Conservation (phyloP, 2,888 invertebrate species). For the Cephalotes varians region DNA sequence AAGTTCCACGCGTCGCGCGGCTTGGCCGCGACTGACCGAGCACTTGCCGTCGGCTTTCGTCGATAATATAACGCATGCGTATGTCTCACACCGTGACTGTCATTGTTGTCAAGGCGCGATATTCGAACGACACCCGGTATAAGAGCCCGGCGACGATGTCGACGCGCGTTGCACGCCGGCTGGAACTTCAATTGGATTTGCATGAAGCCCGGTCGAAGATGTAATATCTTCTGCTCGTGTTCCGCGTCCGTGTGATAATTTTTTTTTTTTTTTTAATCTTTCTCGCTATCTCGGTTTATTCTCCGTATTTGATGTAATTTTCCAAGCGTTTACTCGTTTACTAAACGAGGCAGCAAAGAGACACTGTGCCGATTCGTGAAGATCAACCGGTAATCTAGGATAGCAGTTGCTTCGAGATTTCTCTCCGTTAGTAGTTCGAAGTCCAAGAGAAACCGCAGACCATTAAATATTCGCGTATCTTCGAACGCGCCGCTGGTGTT, state of each 20-base stretch:
- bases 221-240: not conserved
- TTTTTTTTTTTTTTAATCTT: not conserved
- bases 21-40: slow-evolving; percentile 50
- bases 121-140: slow-evolving; percentile 52
- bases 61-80: slow-evolving; percentile 79
- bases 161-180: not conserved
- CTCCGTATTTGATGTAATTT: not conserved
- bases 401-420: slow-evolving; percentile 2
- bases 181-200: not conserved
- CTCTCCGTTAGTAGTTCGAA: not conserved
- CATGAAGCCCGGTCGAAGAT: not conserved
- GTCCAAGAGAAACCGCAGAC: not conserved
- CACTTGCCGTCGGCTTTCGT: slow-evolving; percentile 53
- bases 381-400: not conserved
- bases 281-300: not conserved
- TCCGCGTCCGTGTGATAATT: not conserved
- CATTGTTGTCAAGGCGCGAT: slow-evolving; percentile 41
- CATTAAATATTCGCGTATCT: not conserved
- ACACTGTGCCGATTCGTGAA: no score
- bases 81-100: not conserved
- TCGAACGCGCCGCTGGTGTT: slow-evolving; percentile 20
- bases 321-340: not conserved
- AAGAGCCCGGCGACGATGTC: not conserved
- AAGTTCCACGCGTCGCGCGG: slow-evolving; percentile 40
- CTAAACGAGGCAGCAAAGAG: not conserved